phyloP scores from a whole-genome alignment of 2,113 vertebrate genomes.

The Leptosomus discolor region DNA sequence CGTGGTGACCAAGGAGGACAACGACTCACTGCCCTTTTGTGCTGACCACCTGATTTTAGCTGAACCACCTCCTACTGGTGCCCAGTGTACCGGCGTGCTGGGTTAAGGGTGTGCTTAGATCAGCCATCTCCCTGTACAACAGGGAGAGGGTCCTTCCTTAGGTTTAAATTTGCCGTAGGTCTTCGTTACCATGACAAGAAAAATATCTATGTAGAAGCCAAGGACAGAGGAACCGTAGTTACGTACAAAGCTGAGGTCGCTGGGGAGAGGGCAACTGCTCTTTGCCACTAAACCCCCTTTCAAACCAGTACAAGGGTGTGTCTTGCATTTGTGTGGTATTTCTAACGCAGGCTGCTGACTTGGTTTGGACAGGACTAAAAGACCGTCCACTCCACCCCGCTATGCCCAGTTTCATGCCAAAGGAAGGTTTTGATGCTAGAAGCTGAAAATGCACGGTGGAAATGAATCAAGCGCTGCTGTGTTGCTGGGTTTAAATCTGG shows the following conservation, averaged over 20 bases:
- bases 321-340: fast-evolving
- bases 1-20: background rate
- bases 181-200: background rate
- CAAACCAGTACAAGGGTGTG: fast-evolving
- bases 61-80: background rate
- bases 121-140: no score
- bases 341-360: background rate
- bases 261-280: no score
- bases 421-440: background rate
- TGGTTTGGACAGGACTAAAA: background rate
- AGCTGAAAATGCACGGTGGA: background rate
- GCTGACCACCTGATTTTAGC: background rate
- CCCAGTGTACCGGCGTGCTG: fast-evolving
- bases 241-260: background rate
- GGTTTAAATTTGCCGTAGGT: background rate
- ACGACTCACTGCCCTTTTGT: background rate
- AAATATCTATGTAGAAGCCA: background rate
- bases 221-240: background rate
- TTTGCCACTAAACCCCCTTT: background rate
- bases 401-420: background rate
- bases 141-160: background rate
- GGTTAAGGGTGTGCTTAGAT: background rate
- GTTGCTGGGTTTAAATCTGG: background rate
- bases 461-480: background rate
- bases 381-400: background rate